Evolutionary conservation across 1,140 invertebrate genomes (phyloP).

Genomic region (Ooceraea biroi): DNA sequence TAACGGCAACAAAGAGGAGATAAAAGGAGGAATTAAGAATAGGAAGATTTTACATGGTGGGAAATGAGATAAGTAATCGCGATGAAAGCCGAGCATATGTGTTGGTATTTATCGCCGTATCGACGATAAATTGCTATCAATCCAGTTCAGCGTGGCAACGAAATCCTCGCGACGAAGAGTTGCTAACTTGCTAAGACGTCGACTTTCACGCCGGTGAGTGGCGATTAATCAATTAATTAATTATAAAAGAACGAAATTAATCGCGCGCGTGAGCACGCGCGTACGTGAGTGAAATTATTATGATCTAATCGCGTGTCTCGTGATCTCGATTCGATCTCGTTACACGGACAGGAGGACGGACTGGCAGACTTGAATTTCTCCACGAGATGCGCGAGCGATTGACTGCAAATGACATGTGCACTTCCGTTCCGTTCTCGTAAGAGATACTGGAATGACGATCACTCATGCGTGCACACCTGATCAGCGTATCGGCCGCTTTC

Average conservation of each 20-base stretch:
- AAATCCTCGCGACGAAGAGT: slow-evolving; percentile 15
- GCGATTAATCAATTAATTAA: slow-evolving; percentile 50
- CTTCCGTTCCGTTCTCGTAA: neutral
- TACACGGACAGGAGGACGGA: neutral
- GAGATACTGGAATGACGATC: neutral
- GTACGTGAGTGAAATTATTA: no score
- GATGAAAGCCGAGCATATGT: slow-evolving; percentile 6
- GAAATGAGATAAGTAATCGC: slow-evolving; percentile 23
- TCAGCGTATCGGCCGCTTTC: slow-evolving; percentile 24
- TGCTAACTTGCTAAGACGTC: neutral
- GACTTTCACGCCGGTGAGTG: slow-evolving; percentile 24
- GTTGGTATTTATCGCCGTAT: slow-evolving; percentile 31
- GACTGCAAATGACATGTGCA: neutral
- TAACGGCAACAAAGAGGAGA: neutral
- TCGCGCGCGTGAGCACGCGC: no score
- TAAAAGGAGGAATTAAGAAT: neutral
- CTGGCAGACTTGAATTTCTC: neutral
- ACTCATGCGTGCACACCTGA: neutral
- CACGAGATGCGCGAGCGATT: neutral
- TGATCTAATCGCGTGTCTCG: no score
- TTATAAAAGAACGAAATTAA: slow-evolving; percentile 29
- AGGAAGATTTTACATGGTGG: neutral
- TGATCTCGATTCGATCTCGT: neutral
- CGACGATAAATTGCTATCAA: slow-evolving; percentile 13
- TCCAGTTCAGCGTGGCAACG: slow-evolving; percentile 29